Conservation (phyloP, 2,113 vertebrate genomes). For the Corvus cornix region DNA sequence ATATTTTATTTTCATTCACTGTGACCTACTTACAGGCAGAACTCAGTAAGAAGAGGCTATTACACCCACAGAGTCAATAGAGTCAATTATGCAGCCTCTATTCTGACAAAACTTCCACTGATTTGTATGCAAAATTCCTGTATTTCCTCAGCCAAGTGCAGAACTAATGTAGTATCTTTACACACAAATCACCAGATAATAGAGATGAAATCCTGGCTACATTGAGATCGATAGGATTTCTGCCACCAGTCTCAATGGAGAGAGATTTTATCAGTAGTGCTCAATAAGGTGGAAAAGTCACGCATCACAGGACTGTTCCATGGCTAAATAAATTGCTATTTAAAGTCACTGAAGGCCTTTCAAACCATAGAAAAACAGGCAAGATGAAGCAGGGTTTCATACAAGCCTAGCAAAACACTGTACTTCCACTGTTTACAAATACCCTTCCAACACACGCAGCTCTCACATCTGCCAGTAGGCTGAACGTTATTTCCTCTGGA, state of each 20-base stretch:
- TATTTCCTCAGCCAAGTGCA: not conserved
- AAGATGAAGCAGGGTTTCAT: not conserved
- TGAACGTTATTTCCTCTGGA: not conserved
- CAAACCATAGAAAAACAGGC: not conserved
- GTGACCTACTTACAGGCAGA: conserved; percentile 53
- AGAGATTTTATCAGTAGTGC: not conserved
- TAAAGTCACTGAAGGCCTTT: not conserved
- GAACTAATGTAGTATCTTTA: not conserved
- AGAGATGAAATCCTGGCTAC: not conserved
- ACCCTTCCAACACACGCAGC: not conserved
- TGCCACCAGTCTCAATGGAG: not conserved
- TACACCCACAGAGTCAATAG: conserved; percentile 32
- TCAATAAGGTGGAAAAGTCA: conserved; percentile 9
- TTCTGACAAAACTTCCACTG: conserved; percentile 10
- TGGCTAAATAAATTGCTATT: not conserved
- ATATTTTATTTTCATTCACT: conserved; percentile 48
- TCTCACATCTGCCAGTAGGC: not conserved
- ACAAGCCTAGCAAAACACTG: not conserved
- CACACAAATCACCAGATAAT: not conserved
- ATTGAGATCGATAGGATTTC: not conserved
- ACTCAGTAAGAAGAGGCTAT: conserved; percentile 2
- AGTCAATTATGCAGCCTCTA: conserved; percentile 27
- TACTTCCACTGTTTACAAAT: not conserved
- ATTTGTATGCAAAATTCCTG: conserved; percentile 10
- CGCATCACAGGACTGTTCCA: not conserved